These are phyloP conservation scores for Porites rus DNA, from an alignment of 92 coral and sea anemone genomes.

Conservation along the genomic window DNA sequence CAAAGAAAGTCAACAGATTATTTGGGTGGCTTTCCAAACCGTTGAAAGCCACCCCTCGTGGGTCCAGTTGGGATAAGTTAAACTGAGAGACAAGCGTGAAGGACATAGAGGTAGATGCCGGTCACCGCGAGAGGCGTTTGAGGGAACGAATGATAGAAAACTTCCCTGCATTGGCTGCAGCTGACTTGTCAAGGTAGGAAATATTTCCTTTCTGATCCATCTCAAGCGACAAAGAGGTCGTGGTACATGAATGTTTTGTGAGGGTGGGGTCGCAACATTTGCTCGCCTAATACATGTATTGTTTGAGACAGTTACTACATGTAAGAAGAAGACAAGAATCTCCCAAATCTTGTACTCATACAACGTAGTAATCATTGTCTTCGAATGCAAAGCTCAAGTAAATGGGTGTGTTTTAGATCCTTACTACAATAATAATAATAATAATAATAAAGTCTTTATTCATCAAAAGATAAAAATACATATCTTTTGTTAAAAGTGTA, in stretches of 20 bases:
- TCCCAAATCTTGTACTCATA: neutral
- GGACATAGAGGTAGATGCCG: neutral
- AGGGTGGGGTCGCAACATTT: conserved; percentile 3
- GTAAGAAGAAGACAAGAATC: no score
- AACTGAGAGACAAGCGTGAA: neutral
- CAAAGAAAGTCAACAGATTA: conserved; percentile 9
- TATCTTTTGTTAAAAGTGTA: no score
- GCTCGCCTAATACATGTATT: neutral
- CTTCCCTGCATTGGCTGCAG: conserved; percentile 1
- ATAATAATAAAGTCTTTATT: no score
- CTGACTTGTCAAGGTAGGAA: neutral
- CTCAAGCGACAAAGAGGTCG: neutral
- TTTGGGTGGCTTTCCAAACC: conserved; percentile 1
- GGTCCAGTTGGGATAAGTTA: neutral
- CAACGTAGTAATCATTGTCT: neutral
- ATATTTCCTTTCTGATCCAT: neutral
- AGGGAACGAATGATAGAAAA: neutral
- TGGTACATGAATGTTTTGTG: neutral
- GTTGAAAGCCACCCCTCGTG: conserved; percentile 6
- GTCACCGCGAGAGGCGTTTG: conserved; percentile 3
- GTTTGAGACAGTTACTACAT: neutral
- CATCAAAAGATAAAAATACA: no score
- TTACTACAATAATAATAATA: neutral
- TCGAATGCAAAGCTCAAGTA: neutral
- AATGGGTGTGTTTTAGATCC: neutral